Percentiles rank a stretch among this genome's conserved stretches.
These are phyloP conservation scores for Gallinago stenura DNA, from an alignment of 2,797 vertebrate genomes.

Conservation along the genomic window DNA sequence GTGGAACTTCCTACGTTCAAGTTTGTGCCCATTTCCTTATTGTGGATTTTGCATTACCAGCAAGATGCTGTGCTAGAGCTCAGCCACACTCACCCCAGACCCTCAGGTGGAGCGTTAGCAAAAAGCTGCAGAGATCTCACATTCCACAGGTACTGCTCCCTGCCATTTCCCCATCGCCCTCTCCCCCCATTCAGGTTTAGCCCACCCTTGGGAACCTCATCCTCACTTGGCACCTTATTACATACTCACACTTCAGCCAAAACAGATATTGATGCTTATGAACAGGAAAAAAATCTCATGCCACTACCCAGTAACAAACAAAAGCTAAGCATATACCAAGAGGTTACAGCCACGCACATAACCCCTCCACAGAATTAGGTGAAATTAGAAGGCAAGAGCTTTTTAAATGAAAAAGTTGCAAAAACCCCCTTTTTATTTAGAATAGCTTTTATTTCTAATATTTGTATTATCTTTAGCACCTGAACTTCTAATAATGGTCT, in stretches of 20 bases:
- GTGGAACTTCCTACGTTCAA: no score
- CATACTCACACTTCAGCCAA: background rate
- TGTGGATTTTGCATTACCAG: background rate
- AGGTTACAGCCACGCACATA: background rate
- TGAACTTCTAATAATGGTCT: background rate
- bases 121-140: background rate
- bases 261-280: background rate
- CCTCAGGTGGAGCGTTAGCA: accelerated
- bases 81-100: background rate
- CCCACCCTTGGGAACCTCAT: background rate
- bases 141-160: background rate
- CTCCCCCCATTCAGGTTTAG: background rate
- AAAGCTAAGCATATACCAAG: background rate
- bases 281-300: background rate
- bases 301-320: background rate
- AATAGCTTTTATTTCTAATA: background rate
- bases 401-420: background rate
- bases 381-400: background rate
- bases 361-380: background rate
- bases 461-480: background rate
- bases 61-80: background rate
- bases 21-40: background rate
- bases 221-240: background rate
- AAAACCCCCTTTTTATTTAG: background rate
- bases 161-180: background rate